Conservation (phyloP, 2,888 invertebrate species). For the Nemurella pictetii region DNA sequence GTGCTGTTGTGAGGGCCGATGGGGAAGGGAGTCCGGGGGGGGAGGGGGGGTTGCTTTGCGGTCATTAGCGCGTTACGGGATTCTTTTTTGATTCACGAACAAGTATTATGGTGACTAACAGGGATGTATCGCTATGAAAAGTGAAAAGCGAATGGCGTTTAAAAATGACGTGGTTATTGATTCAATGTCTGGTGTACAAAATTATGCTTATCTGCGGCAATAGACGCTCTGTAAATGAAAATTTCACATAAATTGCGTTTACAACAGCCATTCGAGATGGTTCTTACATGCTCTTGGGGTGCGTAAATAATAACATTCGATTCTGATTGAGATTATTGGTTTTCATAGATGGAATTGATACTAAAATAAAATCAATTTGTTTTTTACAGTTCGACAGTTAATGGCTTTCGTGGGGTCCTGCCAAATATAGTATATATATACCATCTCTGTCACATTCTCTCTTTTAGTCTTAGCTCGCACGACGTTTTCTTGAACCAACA, state of each 20-base stretch:
- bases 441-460: not conserved
- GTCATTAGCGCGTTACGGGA: not conserved
- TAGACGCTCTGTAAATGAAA: too few species aligned
- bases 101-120: too few species aligned
- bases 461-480: constrained; percentile 4
- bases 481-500: constrained; percentile 4
- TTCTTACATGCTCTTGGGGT: too few species aligned
- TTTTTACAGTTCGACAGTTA: not conserved
- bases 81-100: not conserved
- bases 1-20: not conserved
- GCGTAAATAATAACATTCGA: not conserved
- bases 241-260: too few species aligned
- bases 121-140: too few species aligned
- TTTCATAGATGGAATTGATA: not conserved
- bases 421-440: not conserved
- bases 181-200: too few species aligned
- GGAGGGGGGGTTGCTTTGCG: not conserved
- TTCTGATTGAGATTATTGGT: not conserved
- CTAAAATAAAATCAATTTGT: not conserved
- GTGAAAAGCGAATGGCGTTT: too few species aligned
- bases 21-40: too few species aligned
- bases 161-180: too few species aligned
- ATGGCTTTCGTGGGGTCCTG: not conserved
- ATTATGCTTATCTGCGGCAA: too few species aligned
- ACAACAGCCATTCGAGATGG: too few species aligned